Evolutionary conservation across 2,113 vertebrate genomes (phyloP).

Genomic region (Ictalurus punctatus): DNA sequence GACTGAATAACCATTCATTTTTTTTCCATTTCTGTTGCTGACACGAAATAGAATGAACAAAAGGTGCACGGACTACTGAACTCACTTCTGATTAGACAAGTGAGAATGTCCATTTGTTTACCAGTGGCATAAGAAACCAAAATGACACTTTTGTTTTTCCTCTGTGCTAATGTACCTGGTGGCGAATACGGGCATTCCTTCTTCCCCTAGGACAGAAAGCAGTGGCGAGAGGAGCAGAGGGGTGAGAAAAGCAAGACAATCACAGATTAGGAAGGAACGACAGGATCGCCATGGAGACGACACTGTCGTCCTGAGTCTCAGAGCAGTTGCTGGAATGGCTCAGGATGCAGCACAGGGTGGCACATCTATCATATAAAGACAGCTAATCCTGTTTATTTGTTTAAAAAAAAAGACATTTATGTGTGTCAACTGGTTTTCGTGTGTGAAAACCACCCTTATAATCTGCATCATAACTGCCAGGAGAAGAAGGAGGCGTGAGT

Average conservation of each 20-base stretch:
- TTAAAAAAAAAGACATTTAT: background rate
- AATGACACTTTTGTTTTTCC: constrained; percentile 16
- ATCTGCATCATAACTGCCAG: constrained; percentile 53
- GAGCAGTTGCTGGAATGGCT: constrained; percentile 71
- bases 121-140: constrained; percentile 12
- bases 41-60: constrained; percentile 1
- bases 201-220: constrained; percentile 95
- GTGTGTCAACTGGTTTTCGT: background rate
- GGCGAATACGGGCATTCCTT: constrained; percentile 96
- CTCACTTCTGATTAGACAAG: background rate
- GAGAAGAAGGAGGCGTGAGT: constrained; percentile 44
- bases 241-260: constrained; percentile 82
- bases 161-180: constrained; percentile 85
- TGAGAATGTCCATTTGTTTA: background rate
- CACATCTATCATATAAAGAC: constrained; percentile 10
- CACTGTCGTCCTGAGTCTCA: constrained; percentile 64
- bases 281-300: constrained; percentile 58
- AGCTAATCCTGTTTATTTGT: background rate
- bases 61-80: background rate
- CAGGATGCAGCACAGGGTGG: constrained; percentile 55
- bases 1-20: background rate
- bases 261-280: constrained; percentile 75
- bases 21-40: background rate
- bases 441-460: constrained; percentile 45
- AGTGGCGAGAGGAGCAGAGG: constrained; percentile 79